Evolutionary conservation across 2,888 invertebrate genomes (phyloP).

Genomic region (Eilema sororculum): DNA sequence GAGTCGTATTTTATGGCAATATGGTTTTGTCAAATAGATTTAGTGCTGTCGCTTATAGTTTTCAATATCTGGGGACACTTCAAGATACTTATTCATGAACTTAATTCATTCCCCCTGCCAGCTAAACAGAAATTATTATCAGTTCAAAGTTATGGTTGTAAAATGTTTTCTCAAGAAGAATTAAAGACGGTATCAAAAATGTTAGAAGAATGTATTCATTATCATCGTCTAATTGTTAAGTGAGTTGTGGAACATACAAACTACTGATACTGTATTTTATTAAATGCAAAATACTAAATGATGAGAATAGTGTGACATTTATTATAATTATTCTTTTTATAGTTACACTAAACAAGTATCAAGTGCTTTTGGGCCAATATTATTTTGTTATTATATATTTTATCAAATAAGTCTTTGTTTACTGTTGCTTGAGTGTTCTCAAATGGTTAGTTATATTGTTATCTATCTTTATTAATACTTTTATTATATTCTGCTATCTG

Average conservation of each 20-base stretch:
- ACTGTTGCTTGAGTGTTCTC: constrained; percentile 42
- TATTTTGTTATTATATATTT: constrained; percentile 27
- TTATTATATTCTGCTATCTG: not conserved
- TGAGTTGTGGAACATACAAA: constrained; percentile 20
- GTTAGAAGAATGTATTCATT: constrained; percentile 31
- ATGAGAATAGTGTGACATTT: not conserved
- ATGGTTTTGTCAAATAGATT: constrained; percentile 43
- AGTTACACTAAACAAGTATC: constrained; percentile 35
- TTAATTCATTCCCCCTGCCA: constrained; percentile 29
- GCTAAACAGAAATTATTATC: constrained; percentile 12
- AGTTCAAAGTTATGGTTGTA: not conserved
- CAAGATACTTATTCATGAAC: constrained; percentile 43
- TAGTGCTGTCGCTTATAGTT: constrained; percentile 48
- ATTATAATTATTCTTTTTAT: constrained; percentile 7
- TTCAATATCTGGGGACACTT: constrained; percentile 55
- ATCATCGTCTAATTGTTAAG: constrained; percentile 30
- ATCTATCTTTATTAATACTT: not conserved
- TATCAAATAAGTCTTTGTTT: constrained; percentile 42
- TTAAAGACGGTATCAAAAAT: constrained; percentile 13
- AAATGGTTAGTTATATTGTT: constrained; percentile 35
- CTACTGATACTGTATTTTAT: not conserved
- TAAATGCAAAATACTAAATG: too few species aligned
- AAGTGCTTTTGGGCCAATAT: constrained; percentile 24
- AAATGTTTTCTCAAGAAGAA: constrained; percentile 34
- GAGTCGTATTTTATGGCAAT: not conserved